phyloP scores from a whole-genome alignment of 2,113 vertebrate species.

The Nothocercus nigrocapillus region DNA sequence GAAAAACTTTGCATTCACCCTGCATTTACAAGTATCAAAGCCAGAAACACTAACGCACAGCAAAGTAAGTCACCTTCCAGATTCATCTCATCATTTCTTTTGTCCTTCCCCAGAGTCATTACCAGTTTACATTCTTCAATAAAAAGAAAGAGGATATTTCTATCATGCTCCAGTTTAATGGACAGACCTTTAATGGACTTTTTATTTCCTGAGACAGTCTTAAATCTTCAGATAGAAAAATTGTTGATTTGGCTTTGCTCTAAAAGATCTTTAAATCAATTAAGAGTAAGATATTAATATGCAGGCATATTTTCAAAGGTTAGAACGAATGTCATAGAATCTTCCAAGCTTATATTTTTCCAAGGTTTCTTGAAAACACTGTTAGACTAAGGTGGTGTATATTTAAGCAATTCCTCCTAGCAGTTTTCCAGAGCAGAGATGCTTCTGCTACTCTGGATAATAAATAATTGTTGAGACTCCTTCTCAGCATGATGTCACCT shows the following conservation, averaged over 20 bases:
- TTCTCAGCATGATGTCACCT: background rate
- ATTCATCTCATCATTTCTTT: background rate
- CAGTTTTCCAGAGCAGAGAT: background rate
- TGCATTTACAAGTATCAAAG: background rate
- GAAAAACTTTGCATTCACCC: accelerated
- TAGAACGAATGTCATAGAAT: slow-evolving; percentile 25
- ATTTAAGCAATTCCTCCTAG: background rate
- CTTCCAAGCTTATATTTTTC: slow-evolving; percentile 26
- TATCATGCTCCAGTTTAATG: background rate
- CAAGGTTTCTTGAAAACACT: slow-evolving; percentile 19
- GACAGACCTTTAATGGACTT: too few relatives aligned
- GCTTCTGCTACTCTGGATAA: background rate
- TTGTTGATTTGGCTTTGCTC: background rate
- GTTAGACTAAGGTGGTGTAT: background rate
- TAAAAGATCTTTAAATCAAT: slow-evolving; percentile 20
- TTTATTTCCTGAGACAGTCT: background rate
- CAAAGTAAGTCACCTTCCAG: background rate
- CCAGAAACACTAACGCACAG: background rate
- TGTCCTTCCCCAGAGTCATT: background rate
- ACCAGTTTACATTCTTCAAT: background rate
- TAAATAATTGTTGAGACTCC: background rate
- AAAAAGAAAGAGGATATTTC: background rate
- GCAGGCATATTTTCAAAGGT: slow-evolving; percentile 3
- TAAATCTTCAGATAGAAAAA: background rate
- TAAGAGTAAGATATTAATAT: slow-evolving; percentile 24